Conservation (phyloP, 1,140 invertebrate species). For the Drosophila asahinai region DNA sequence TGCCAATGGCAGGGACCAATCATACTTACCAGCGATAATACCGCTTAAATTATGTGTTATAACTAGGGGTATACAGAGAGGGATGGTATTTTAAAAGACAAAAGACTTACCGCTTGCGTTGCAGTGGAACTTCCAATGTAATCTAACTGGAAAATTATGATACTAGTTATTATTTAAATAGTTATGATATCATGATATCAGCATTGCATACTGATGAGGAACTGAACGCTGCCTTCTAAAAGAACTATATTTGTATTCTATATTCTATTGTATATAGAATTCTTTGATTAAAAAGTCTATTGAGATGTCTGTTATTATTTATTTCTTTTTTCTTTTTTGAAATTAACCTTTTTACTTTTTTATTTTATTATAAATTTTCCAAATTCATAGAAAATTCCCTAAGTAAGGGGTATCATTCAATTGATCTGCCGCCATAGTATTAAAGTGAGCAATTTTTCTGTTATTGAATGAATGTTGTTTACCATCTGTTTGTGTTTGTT, state of each 20-base stretch:
- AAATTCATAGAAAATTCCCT: not conserved
- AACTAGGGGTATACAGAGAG: not conserved
- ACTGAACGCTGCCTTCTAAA: not conserved
- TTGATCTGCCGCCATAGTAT: not conserved
- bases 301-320: too few relatives aligned
- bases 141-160: too few relatives aligned
- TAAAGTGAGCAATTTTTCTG: not conserved
- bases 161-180: too few relatives aligned
- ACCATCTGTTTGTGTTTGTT: conserved; percentile 11
- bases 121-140: not conserved
- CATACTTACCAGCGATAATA: not conserved
- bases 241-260: too few relatives aligned
- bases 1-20: not conserved
- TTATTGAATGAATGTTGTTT: conserved; percentile 15
- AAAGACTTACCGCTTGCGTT: not conserved
- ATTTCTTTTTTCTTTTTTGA: too few relatives aligned
- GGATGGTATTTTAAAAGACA: too few relatives aligned
- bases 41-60: not conserved
- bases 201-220: not conserved
- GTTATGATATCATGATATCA: too few relatives aligned
- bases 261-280: too few relatives aligned
- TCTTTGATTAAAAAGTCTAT: too few relatives aligned
- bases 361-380: too few relatives aligned
- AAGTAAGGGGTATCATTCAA: not conserved
- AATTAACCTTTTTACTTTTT: not conserved